Conservation (phyloP, 2,113 vertebrate genomes). For the Clarias batrachus region DNA sequence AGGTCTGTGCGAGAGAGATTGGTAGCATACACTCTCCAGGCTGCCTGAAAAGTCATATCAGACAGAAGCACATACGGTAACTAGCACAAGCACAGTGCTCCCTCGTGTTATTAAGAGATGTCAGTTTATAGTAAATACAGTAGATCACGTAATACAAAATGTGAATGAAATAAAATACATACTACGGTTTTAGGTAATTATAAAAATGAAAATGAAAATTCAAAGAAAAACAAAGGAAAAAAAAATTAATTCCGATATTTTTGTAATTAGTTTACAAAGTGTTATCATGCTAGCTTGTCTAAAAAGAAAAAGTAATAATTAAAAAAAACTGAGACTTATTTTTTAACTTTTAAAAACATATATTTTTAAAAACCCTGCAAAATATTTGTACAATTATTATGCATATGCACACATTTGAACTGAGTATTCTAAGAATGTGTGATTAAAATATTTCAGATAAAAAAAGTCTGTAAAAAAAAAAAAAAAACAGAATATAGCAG, state of each 20-base stretch:
- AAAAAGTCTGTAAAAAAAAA: too few species aligned
- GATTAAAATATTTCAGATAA: not conserved
- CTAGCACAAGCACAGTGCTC: not conserved
- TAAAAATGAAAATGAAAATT: not conserved
- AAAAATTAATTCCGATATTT: not conserved
- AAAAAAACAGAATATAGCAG: too few species aligned
- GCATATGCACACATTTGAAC: not conserved
- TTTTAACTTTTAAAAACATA: too few species aligned
- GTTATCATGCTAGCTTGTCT: not conserved
- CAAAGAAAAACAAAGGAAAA: not conserved
- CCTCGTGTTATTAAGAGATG: not conserved
- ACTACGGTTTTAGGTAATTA: not conserved
- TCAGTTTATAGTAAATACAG: not conserved
- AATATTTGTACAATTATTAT: not conserved
- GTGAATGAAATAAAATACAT: not conserved
- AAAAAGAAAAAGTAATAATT: not conserved
- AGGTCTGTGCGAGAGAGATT: constrained; percentile 89
- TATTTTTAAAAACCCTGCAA: too few species aligned
- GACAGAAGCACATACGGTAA: constrained; percentile 1
- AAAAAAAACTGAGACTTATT: too few species aligned
- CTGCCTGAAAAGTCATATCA: constrained; percentile 72
- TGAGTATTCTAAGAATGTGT: not conserved
- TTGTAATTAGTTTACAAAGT: not conserved
- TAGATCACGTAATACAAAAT: not conserved
- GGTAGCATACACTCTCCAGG: constrained; percentile 96